Percentiles rank a stretch among this genome's conserved stretches.
Conservation (phyloP, 2,113 vertebrate species). For the Ochotona curzoniae region DNA sequence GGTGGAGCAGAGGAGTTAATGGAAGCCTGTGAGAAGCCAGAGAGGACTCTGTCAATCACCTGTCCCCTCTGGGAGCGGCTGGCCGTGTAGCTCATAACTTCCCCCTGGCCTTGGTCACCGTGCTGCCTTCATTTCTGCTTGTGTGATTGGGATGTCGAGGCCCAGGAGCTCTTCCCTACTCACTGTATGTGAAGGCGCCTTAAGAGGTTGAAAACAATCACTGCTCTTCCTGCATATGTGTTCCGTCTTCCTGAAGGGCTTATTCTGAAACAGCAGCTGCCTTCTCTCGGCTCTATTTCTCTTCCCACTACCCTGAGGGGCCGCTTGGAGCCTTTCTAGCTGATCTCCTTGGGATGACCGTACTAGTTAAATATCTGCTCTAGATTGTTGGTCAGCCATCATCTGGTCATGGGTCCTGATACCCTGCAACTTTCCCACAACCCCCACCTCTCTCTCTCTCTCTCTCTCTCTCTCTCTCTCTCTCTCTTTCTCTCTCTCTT, state of each 20-base stretch:
- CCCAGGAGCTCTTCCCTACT: background rate
- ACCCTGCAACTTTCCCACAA: background rate
- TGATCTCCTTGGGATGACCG: background rate
- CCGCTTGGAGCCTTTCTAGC: background rate
- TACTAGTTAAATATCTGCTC: background rate
- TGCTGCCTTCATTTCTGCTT: constrained; percentile 54
- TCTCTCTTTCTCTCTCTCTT: background rate
- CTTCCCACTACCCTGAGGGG: background rate
- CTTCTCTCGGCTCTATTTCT: background rate
- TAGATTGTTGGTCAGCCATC: background rate
- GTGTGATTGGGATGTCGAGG: background rate
- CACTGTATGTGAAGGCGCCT: constrained; percentile 23
- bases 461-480: too few relatives aligned
- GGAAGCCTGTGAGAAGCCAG: background rate
- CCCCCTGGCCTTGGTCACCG: background rate
- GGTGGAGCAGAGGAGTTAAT: background rate
- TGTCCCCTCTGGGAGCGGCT: background rate
- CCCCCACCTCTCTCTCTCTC: background rate
- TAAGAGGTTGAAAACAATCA: background rate
- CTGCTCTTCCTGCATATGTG: background rate
- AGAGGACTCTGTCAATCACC: constrained; percentile 26
- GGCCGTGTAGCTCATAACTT: constrained; percentile 18
- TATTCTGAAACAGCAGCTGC: background rate
- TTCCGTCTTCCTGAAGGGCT: background rate
- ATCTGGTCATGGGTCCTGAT: background rate